These are phyloP conservation scores for Cyclina sinensis DNA, from an alignment of 1,140 invertebrate genomes.

Conservation along the genomic window DNA sequence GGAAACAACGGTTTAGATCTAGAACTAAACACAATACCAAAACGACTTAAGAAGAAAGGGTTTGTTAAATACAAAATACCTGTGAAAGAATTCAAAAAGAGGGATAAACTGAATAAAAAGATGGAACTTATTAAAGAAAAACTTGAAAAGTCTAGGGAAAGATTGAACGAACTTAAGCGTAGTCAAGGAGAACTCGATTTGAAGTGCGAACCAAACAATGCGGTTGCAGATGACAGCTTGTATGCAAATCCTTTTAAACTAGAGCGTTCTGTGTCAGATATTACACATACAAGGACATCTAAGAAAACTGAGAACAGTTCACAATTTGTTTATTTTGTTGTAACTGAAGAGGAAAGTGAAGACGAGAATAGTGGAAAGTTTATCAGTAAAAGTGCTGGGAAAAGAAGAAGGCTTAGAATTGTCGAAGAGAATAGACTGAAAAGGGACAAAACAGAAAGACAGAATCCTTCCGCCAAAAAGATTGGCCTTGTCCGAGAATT, in stretches of 20 bases:
- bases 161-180: constrained; percentile 38
- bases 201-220: constrained; percentile 9
- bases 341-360: constrained; percentile 24
- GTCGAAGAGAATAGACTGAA: constrained; percentile 42
- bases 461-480: constrained; percentile 21
- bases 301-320: not conserved
- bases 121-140: constrained; percentile 63
- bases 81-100: constrained; percentile 31
- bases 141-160: constrained; percentile 55
- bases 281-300: not conserved
- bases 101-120: constrained; percentile 36
- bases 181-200: constrained; percentile 9
- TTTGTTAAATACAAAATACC: constrained; percentile 46
- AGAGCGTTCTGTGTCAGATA: constrained; percentile 32
- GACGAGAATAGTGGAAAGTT: not conserved
- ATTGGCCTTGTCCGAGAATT: constrained; percentile 50
- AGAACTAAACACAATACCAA: not conserved
- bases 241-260: not conserved
- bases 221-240: not conserved
- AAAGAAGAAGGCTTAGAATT: constrained; percentile 30
- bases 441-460: constrained; percentile 13
- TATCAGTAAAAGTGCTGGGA: constrained; percentile 48
- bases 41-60: not conserved
- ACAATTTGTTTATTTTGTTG: constrained; percentile 65
- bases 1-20: not conserved